Base-by-base conservation (phyloP, 1,140 invertebrate species). In the Lycorma delicatula region DNA sequence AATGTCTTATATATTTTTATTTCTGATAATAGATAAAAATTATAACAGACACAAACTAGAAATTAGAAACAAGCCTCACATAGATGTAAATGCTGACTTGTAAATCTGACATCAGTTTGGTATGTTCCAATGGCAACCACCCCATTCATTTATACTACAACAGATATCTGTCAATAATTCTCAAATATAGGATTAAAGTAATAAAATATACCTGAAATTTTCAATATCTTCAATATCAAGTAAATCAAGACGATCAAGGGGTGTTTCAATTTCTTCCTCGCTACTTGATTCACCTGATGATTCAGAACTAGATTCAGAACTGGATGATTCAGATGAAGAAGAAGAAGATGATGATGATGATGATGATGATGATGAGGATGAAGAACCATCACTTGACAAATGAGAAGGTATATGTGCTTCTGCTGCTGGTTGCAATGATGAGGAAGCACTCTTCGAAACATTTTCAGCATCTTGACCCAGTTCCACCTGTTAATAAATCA, bases 241-340 rank as follows among this genome's bases (percentile, higher is more conserved):
- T 16, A 31, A 4, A 38, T 12, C 18, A 4, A 18, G 18, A 38
- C 36, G 13, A 38, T 3, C 18, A 4, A n/a, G 36, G 13, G 18
- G 13, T 31, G 29, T 38, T 27, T 29, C 20, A 44, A 13, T 18
- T 25, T 55, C 53, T 55, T 44, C 22, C 4, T 16, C 26, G n/a
- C n/a, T 25, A 44, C 26, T 22, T 16, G 44, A 34, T 16, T 46
- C 38, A 31, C 27, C 18, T 1, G 50, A 59, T 56, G 49, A 29
- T 20, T 56, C 58, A 12, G 59, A 51, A 49, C 48, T 48, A 18
- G 34, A 27, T 12, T 50, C 48, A 13, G 23, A 25, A 28, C 23
- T 29, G 11, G 51, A 59, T n/a, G 60, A 62, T 16, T 58, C 60
- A 26, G 61, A 56, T 12, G 61, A 56, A 18, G 23, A 25, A 4